A percentile compares a stretch with the other conserved stretches of the same genome.
Conservation (phyloP, 2,113 vertebrate species). For the Vanacampus margaritifer region DNA sequence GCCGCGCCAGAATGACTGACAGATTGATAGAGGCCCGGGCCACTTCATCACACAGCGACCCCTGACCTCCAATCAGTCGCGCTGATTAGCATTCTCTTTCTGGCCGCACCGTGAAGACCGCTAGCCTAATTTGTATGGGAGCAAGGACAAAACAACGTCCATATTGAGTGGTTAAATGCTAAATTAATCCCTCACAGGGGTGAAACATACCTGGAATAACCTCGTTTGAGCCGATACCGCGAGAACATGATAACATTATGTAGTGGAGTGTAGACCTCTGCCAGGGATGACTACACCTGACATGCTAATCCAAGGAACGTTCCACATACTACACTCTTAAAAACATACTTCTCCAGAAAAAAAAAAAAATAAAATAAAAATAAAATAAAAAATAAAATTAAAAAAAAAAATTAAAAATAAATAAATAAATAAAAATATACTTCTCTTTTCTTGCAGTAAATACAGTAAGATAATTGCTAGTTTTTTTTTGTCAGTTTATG, state of each 20-base stretch:
- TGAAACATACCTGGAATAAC: conserved; percentile 52
- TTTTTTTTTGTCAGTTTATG: too few species aligned
- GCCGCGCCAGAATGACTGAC: conserved; percentile 69
- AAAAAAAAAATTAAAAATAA: neutral
- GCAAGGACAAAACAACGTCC: conserved; percentile 42
- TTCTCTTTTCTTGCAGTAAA: too few species aligned
- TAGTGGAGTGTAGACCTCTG: neutral
- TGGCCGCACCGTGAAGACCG: conserved; percentile 52
- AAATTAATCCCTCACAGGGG: conserved; percentile 35
- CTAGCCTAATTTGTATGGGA: conserved; percentile 68
- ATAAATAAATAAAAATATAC: too few species aligned
- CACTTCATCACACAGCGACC: conserved; percentile 71
- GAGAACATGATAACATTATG: conserved; percentile 5
- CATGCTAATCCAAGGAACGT: too few species aligned
- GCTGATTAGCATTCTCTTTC: conserved; percentile 64
- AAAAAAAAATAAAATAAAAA: too few species aligned
- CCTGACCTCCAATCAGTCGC: conserved; percentile 66
- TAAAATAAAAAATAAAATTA: neutral
- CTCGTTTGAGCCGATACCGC: neutral
- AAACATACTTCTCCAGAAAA: too few species aligned
- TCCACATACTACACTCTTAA: too few species aligned
- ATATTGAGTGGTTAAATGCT: conserved; percentile 48
- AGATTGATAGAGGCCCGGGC: conserved; percentile 67
- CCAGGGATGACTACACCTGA: neutral
- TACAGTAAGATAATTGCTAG: too few species aligned